Percentiles rank a stretch among this genome's conserved stretches.
Conservation (phyloP, 2,797 vertebrate genomes). For the Fratercula arctica region DNA sequence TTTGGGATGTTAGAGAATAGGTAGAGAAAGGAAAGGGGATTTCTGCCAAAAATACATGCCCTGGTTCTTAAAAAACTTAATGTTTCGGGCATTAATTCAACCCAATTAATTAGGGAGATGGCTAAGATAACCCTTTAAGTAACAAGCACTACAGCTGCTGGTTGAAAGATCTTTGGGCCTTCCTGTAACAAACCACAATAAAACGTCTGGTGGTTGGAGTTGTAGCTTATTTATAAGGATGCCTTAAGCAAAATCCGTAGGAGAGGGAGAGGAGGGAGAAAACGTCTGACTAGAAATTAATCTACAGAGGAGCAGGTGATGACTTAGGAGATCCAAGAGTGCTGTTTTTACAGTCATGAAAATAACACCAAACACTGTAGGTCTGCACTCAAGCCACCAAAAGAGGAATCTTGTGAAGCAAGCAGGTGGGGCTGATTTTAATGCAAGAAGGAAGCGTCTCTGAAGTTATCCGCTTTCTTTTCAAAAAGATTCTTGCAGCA, state of each 20-base stretch:
- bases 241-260: not conserved
- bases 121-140: not conserved
- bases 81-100: not conserved
- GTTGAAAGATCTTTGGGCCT: not conserved
- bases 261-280: not conserved
- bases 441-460: not conserved
- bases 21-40: not conserved
- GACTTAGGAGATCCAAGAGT: not conserved
- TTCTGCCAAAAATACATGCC: not conserved
- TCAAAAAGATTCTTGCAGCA: not conserved
- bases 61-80: not conserved
- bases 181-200: not conserved
- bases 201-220: not conserved
- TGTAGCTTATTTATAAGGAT: not conserved
- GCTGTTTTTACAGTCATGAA: not conserved
- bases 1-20: not conserved
- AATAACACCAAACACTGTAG: not conserved
- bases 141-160: not conserved
- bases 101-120: not conserved
- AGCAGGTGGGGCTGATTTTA: conserved; percentile 5
- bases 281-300: not conserved
- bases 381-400: not conserved
- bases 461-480: not conserved
- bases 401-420: not conserved
- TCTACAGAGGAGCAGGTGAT: not conserved